Conservation (phyloP, 2,797 vertebrate genomes). For the Pseudocheirus occidentalis region DNA sequence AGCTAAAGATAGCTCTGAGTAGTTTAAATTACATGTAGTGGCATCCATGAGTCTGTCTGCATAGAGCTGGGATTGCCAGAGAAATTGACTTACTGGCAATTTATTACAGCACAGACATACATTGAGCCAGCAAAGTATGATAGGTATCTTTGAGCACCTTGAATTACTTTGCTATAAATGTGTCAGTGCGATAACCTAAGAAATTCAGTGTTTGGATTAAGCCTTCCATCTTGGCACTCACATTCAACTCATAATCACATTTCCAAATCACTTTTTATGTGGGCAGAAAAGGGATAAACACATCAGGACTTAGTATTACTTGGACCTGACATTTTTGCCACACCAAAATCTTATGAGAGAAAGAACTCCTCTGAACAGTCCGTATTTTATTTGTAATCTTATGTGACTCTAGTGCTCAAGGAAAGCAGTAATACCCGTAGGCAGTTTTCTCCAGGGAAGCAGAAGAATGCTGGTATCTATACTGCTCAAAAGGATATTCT, state of each 20-base stretch:
- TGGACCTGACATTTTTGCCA: neutral
- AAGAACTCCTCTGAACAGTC: neutral
- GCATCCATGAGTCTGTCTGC: neutral
- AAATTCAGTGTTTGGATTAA: slow-evolving; percentile 30
- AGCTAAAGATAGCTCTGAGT: slow-evolving; percentile 54
- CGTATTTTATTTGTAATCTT: neutral
- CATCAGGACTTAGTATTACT: neutral
- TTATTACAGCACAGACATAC: neutral
- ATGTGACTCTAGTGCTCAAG: neutral
- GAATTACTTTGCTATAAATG: slow-evolving; percentile 32
- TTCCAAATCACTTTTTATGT: neutral
- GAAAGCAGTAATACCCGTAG: neutral
- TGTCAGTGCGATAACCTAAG: slow-evolving; percentile 7
- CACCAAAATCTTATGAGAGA: neutral
- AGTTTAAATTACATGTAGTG: slow-evolving; percentile 48
- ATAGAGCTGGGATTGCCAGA: slow-evolving; percentile 2
- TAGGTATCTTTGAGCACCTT: slow-evolving; percentile 33
- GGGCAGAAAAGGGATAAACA: neutral
- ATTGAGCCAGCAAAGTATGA: slow-evolving; percentile 11
- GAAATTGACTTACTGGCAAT: slow-evolving; percentile 11
- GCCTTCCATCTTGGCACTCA: neutral
- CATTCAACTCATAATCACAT: neutral
- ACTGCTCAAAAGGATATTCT: neutral
- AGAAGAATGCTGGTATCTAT: neutral
- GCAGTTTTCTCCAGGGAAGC: neutral